Percentiles rank a stretch among this genome's conserved stretches.
Evolutionary conservation across 2,888 invertebrate genomes (phyloP).

Genomic region (Bugulina stolonifera): DNA sequence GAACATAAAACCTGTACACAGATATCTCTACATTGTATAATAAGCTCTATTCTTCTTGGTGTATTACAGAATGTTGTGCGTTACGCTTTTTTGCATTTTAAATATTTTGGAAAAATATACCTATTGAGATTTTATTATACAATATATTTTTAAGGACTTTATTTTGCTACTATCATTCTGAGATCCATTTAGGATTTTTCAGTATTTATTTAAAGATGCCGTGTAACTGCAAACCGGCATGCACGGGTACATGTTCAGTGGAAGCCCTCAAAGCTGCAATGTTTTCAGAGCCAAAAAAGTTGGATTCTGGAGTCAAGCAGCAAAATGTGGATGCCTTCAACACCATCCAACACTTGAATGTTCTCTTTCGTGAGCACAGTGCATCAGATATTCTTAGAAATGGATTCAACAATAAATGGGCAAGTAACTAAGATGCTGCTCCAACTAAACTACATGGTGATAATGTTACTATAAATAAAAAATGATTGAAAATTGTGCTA

Average conservation of each 20-base stretch:
- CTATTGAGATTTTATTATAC: too few species aligned
- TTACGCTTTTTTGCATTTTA: too few species aligned
- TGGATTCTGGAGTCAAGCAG: background rate
- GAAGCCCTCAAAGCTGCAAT: background rate
- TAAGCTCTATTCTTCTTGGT: too few species aligned
- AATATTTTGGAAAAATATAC: too few species aligned
- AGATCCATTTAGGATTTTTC: background rate
- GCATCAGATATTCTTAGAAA: slow-evolving; percentile 24
- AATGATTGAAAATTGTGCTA: too few species aligned
- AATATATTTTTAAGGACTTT: too few species aligned
- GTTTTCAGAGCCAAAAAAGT: slow-evolving; percentile 8
- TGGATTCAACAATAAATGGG: slow-evolving; percentile 27
- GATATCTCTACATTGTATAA: too few species aligned
- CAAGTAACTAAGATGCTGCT: slow-evolving; percentile 24
- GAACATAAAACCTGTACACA: too few species aligned
- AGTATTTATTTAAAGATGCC: background rate
- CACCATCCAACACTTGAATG: slow-evolving; percentile 24
- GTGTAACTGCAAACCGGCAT: slow-evolving; percentile 7
- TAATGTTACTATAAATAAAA: too few species aligned
- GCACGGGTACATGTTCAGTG: background rate
- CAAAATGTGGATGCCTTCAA: too few species aligned
- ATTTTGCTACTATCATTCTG: background rate
- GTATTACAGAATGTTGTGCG: too few species aligned
- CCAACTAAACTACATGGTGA: too few species aligned
- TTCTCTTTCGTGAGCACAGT: slow-evolving; percentile 26